These are phyloP conservation scores for Dermochelys coriacea DNA, from an alignment of 2,797 vertebrate species.

Conservation along the genomic window DNA sequence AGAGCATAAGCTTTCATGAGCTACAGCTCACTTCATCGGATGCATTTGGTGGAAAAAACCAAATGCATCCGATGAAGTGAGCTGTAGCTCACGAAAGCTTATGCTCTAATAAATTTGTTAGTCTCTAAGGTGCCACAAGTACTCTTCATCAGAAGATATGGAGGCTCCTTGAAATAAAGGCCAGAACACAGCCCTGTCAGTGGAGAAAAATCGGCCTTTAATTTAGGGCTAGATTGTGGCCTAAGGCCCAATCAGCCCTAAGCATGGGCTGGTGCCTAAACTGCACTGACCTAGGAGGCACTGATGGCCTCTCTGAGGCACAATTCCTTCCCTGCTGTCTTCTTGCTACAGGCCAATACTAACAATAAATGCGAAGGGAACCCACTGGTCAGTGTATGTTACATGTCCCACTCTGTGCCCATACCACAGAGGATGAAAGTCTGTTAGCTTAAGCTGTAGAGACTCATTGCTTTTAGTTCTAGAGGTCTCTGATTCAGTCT, in stretches of 20 bases:
- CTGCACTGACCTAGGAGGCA: not conserved
- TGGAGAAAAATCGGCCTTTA: not conserved
- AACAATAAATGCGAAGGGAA: not conserved
- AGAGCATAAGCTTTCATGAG: no score
- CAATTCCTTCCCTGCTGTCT: not conserved
- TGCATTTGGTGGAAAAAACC: no score
- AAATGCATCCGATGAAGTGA: no score
- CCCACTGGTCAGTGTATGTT: not conserved
- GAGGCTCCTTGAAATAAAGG: fast-evolving
- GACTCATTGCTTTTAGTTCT: not conserved
- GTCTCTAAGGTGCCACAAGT: no score
- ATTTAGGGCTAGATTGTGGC: not conserved
- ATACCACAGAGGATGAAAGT: not conserved
- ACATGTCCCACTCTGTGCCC: not conserved
- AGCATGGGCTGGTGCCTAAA: not conserved
- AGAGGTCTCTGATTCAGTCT: not conserved
- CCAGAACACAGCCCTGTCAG: not conserved
- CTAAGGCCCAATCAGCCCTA: not conserved
- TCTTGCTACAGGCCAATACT: not conserved
- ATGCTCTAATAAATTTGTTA: no score
- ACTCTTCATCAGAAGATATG: not conserved
- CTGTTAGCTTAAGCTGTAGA: not conserved
- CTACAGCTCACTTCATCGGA: no score
- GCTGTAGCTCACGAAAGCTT: no score
- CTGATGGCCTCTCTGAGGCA: not conserved